These are phyloP conservation scores for Ariopsis seemanni DNA, from an alignment of 2,113 vertebrate species.

Conservation along the genomic window DNA sequence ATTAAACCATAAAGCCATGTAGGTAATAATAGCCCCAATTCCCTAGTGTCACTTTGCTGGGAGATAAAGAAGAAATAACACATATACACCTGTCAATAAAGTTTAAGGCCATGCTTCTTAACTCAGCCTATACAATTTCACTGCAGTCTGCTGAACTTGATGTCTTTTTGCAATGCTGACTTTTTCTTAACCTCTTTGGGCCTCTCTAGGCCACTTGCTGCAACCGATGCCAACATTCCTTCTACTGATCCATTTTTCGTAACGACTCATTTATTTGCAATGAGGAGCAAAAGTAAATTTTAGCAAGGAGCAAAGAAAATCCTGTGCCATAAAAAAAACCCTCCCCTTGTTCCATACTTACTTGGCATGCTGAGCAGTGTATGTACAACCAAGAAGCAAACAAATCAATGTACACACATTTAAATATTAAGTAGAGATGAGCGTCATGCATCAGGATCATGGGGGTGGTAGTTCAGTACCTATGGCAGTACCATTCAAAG, in stretches of 20 bases:
- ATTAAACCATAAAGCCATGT: constrained; percentile 13
- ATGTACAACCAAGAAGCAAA: neutral
- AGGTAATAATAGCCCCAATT: constrained; percentile 39
- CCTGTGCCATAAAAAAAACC: neutral
- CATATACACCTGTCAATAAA: neutral
- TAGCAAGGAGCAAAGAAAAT: neutral
- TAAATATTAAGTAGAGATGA: neutral
- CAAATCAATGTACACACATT: neutral
- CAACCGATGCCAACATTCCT: neutral
- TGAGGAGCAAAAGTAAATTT: neutral
- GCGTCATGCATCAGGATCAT: constrained; percentile 4
- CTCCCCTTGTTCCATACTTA: constrained; percentile 1
- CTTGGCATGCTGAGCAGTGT: neutral
- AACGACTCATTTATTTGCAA: constrained; percentile 10
- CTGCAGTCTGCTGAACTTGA: neutral
- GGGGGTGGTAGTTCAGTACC: constrained; percentile 73
- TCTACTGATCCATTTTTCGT: constrained; percentile 7
- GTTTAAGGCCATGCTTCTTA: neutral
- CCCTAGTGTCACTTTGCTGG: constrained; percentile 19
- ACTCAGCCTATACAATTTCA: neutral
- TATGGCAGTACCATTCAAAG: constrained; percentile 95
- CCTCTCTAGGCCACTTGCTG: constrained; percentile 1
- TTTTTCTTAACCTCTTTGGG: constrained; percentile 15
- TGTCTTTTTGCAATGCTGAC: constrained; percentile 14
- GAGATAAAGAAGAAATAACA: constrained; percentile 34